Conservation (phyloP, 2,888 invertebrate species). For the Caenorhabditis sp. region DNA sequence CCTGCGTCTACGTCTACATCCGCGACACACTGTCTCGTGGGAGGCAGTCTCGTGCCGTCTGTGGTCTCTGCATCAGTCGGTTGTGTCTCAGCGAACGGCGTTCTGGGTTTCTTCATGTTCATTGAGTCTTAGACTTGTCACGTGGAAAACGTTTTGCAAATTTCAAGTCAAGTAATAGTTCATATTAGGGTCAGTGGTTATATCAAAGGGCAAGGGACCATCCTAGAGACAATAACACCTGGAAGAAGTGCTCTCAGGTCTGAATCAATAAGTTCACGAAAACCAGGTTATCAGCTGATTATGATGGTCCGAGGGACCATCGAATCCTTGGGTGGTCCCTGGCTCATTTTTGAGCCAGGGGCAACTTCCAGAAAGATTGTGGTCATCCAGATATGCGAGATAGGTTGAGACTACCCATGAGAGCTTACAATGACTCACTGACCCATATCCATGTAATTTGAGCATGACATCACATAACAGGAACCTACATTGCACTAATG, state of each 20-base stretch:
- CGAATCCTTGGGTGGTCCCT: neutral
- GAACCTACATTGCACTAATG: too few relatives aligned
- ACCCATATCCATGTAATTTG: too few relatives aligned
- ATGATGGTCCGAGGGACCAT: constrained; percentile 28
- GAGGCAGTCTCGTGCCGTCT: constrained; percentile 40
- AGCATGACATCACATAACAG: too few relatives aligned
- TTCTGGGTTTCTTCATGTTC: constrained; percentile 65
- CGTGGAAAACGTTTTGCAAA: constrained; percentile 50
- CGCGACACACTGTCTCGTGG: constrained; percentile 12
- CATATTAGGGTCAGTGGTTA: constrained; percentile 11
- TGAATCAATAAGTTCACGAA: neutral
- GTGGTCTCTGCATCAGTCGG: constrained; percentile 31
- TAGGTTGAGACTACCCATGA: too few relatives aligned
- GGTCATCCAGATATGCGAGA: neutral
- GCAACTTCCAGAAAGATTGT: too few relatives aligned
- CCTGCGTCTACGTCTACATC: constrained; percentile 22
- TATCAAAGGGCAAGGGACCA: constrained; percentile 16
- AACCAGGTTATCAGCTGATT: neutral
- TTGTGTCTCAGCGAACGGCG: constrained; percentile 51
- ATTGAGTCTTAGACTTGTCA: constrained; percentile 37
- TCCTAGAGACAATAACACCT: neutral
- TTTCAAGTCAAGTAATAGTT: constrained; percentile 34
- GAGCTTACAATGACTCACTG: too few relatives aligned
- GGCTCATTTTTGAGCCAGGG: neutral
- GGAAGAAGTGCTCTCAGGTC: neutral